phyloP scores from a whole-genome alignment of 2,113 vertebrate genomes.

The Camelus bactrianus region DNA sequence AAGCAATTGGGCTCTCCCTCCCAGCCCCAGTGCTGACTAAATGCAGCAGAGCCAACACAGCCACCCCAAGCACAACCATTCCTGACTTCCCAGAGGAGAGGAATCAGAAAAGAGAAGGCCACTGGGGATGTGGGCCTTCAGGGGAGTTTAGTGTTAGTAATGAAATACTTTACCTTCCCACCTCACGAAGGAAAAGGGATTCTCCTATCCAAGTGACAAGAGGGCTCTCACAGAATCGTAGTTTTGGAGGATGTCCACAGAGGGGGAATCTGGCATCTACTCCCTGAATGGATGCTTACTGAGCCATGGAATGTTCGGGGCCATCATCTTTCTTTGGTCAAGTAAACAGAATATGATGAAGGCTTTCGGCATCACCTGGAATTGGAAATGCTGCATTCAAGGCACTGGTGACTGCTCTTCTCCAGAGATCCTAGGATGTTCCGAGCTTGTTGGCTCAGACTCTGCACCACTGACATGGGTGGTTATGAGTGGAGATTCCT shows the following conservation, averaged over 20 bases:
- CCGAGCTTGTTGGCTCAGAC: background rate
- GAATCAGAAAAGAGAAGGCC: background rate
- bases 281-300: background rate
- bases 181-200: background rate
- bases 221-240: background rate
- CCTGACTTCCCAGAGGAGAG: background rate
- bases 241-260: no score
- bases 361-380: background rate
- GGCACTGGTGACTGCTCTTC: background rate
- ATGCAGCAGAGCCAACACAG: background rate
- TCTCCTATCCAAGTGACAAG: background rate
- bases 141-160: background rate
- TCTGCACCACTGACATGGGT: background rate
- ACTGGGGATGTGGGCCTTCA: background rate
- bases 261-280: accelerated
- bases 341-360: background rate
- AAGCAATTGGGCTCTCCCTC: background rate
- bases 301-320: background rate
- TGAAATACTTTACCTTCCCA: background rate
- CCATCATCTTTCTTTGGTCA: background rate
- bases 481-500: background rate
- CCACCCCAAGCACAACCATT: background rate
- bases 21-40: background rate
- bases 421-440: background rate
- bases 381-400: background rate